Evolutionary conservation across 2,797 vertebrate genomes (phyloP), one percentile per base, ranked within the genome.

Genomic region (Pangasius mekongensis): DNA sequence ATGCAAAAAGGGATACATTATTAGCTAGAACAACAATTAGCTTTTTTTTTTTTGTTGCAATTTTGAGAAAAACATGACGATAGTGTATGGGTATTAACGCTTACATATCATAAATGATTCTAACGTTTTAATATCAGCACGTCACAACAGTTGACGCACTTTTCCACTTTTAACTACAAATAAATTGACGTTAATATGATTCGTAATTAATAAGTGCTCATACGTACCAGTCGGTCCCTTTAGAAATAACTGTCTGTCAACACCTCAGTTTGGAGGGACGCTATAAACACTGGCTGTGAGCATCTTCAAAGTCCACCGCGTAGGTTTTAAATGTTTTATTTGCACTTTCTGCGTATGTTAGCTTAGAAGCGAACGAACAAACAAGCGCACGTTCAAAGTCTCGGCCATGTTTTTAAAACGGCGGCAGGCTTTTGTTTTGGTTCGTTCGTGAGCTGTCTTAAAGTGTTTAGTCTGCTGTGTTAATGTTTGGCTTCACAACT

Each of bases 381-480:
- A 77, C 52, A 62, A 43, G 73, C 7, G 18, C 73, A 3, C 5
- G 24, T 67, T 56, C 49, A 80, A 80, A 80, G 78, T 81, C 60
- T 76, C 11, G 3, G 20, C 11, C 13, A 24, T 56, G 85, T 62
- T 47, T 84, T 86, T 60, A 27, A 82, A 71, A 76, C 54, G 36
- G 27, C 33, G 20, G 43, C 67, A 33, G 24, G 60, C 49, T 49
- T 87, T 87, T 83, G 86, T 82, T 67, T 60, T 73, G 22, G 66
- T 87, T 87, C 18, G 6, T 47, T 58, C 13, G 64, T 7, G 39
- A 22, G 78, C 78, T 87, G 86, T 52, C 47, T 39, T 7, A 56
- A 16, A 86, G 30, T 89, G 77, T 89, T 83, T 89, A 85, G 84
- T 66, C 85, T 89, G 80, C 76, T 49, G 64, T 66, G 60, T 30